Evolutionary conservation across 2,797 vertebrate species (phyloP).

Genomic region (Sternarchorhynchus goeldii): DNA sequence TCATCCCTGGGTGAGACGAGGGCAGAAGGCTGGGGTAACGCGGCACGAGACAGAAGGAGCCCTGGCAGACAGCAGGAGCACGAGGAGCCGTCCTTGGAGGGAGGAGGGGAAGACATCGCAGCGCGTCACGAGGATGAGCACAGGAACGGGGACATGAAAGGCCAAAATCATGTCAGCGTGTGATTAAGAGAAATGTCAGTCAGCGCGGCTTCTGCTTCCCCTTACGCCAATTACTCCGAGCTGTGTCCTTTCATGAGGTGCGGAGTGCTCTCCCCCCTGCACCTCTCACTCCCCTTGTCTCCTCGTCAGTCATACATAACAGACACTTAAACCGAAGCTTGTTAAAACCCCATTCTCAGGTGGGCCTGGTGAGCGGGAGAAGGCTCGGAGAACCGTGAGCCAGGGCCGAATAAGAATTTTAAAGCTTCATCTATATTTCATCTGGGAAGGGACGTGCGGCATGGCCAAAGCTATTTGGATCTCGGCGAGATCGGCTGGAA

Average conservation of each 20-base stretch:
- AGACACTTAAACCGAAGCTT: conserved; percentile 25
- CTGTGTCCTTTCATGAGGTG: conserved; percentile 8
- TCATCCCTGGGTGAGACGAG: too few species aligned
- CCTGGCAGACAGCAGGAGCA: too few species aligned
- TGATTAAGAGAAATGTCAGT: conserved; percentile 41
- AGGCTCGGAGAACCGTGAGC: conserved; percentile 36
- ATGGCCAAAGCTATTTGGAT: conserved; percentile 17
- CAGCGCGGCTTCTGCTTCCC: conserved; percentile 55
- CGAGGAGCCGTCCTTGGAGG: background rate
- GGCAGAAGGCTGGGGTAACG: too few species aligned
- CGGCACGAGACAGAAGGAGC: too few species aligned
- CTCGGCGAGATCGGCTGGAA: conserved; percentile 16
- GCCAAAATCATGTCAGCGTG: conserved; percentile 21
- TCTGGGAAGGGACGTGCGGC: background rate
- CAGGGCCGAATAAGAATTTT: conserved; percentile 42
- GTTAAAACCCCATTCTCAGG: background rate
- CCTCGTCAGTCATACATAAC: background rate
- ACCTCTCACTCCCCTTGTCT: background rate
- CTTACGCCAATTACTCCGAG: conserved; percentile 30
- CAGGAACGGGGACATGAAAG: conserved; percentile 28
- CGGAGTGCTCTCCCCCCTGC: background rate
- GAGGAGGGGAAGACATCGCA: too few species aligned
- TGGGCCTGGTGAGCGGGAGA: conserved; percentile 30
- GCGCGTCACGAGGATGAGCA: background rate
- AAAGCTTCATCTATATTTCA: conserved; percentile 57